phyloP scores from a whole-genome alignment of 23 tunicate genomes.

The Halocynthia roretzi region DNA sequence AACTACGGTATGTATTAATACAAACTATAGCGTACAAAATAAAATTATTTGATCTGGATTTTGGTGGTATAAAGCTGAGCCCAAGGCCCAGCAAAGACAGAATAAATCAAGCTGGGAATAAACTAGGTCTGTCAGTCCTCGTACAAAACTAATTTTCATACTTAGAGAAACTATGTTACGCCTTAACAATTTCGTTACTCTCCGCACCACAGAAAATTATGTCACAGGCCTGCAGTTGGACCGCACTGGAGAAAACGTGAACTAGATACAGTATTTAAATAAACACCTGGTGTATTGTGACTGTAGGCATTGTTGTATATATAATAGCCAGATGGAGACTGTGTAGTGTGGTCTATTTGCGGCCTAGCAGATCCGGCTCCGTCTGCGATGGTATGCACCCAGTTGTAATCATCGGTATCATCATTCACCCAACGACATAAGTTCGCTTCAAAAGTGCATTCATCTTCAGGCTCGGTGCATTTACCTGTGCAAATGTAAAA shows the following conservation, averaged over 20 bases:
- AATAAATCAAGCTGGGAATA: too few species aligned
- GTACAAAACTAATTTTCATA: not conserved
- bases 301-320: slow-evolving; percentile 68
- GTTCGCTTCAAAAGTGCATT: slow-evolving; percentile 72
- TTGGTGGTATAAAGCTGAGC: too few species aligned
- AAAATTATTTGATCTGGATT: too few species aligned
- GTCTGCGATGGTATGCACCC: slow-evolving; percentile 27
- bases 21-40: too few species aligned
- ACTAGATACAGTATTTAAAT: not conserved
- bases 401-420: slow-evolving; percentile 53
- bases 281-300: slow-evolving; percentile 57
- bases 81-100: too few species aligned
- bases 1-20: too few species aligned
- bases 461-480: slow-evolving; percentile 51
- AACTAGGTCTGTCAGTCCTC: not conserved
- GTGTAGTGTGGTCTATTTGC: slow-evolving; percentile 59
- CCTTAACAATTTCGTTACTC: too few species aligned
- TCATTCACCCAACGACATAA: slow-evolving; percentile 62
- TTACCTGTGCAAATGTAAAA: slow-evolving; percentile 33
- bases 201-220: too few species aligned
- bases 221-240: too few species aligned
- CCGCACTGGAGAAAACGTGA: too few species aligned
- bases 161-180: too few species aligned
- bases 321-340: slow-evolving; percentile 58
- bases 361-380: slow-evolving; percentile 68